Percentiles rank a stretch among this genome's conserved stretches.
Conservation (phyloP, 2,888 invertebrate genomes). For the Tenthredo amoena region DNA sequence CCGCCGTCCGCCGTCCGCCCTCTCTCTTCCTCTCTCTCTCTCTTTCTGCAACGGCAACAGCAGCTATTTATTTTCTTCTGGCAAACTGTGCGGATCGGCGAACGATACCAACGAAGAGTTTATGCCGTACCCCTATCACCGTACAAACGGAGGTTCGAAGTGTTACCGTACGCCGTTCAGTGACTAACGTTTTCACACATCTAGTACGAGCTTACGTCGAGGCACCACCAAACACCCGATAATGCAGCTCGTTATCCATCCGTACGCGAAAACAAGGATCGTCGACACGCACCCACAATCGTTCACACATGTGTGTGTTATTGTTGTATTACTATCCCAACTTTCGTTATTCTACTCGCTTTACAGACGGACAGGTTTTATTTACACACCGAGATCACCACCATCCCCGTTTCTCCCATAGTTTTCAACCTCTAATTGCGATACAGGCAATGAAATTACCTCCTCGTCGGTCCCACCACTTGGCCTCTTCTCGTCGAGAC, state of each 20-base stretch:
- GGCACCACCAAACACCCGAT: conserved; percentile 8
- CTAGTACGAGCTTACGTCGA: conserved; percentile 11
- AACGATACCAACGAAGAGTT: conserved; percentile 41
- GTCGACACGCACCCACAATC: conserved; percentile 43
- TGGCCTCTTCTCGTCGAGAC: conserved; percentile 28
- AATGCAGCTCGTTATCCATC: conserved; percentile 43
- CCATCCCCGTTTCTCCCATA: conserved; percentile 12
- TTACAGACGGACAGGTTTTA: background rate
- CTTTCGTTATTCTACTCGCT: background rate
- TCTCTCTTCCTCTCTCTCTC: background rate
- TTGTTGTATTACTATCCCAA: background rate
- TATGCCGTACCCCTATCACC: background rate
- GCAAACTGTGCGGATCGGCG: conserved; percentile 63
- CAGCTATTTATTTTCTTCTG: conserved; percentile 30
- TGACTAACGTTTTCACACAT: background rate
- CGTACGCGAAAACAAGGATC: conserved; percentile 51
- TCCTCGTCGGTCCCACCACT: conserved; percentile 46
- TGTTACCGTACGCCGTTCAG: background rate
- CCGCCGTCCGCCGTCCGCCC: conserved; percentile 24
- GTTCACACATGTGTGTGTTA: conserved; percentile 49
- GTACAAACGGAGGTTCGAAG: background rate
- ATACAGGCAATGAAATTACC: conserved; percentile 48
- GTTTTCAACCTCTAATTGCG: conserved; percentile 35
- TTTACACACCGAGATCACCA: conserved; percentile 15
- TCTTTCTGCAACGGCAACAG: background rate